A percentile compares a stretch with the other conserved stretches of the same genome.
phyloP scores from a whole-genome alignment of 2,797 vertebrate genomes.

The Gobionotothen gibberifrons region DNA sequence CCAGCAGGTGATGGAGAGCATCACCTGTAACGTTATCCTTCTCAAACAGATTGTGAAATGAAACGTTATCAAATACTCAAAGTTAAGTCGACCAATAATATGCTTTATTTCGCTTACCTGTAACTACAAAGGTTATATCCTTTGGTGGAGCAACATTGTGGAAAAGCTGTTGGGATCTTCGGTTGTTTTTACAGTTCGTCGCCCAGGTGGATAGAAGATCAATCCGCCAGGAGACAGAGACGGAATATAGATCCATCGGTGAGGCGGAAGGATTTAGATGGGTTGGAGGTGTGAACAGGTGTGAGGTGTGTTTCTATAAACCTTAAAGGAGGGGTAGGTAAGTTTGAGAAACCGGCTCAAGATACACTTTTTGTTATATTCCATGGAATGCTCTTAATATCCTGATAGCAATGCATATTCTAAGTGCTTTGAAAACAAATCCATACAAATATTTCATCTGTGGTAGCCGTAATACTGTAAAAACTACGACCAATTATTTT shows the following conservation, averaged over 20 bases:
- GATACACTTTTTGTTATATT: no score
- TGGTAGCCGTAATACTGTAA: no score
- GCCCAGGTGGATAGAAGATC: conserved; percentile 63
- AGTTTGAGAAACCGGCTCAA: no score
- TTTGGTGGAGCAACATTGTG: conserved; percentile 71
- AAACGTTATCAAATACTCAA: not conserved
- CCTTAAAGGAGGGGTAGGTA: no score
- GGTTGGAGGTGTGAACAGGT: not conserved
- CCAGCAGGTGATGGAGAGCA: conserved; percentile 81
- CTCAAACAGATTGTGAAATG: not conserved
- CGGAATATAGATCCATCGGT: conserved; percentile 41
- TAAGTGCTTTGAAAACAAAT: no score
- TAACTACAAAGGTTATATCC: conserved; percentile 40
- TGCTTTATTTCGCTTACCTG: conserved; percentile 50
- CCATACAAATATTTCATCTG: no score
- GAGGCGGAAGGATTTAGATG: conserved; percentile 53
- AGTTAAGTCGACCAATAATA: not conserved
- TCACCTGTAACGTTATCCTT: conserved; percentile 64
- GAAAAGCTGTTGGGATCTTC: conserved; percentile 38
- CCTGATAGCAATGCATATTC: no score
- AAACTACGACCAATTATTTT: no score
- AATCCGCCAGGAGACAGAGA: conserved; percentile 75
- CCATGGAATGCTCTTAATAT: no score
- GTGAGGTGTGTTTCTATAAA: not conserved
- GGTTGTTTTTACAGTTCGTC: conserved; percentile 43